These are phyloP conservation scores for Lycodopsis pacificus DNA, from an alignment of 2,797 vertebrate genomes.

Conservation along the genomic window DNA sequence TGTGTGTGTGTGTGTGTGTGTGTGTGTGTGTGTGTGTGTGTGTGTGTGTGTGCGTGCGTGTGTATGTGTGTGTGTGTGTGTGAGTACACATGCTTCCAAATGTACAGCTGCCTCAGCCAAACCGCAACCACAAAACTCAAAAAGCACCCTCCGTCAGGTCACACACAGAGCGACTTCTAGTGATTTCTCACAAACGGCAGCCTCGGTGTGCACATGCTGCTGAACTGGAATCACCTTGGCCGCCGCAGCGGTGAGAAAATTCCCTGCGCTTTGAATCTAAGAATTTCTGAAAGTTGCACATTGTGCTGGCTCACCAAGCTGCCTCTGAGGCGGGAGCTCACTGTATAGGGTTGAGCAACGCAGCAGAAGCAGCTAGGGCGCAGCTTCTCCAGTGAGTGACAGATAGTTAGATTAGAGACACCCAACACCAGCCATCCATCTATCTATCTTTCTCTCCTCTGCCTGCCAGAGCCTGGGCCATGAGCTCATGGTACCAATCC, in stretches of 20 bases:
- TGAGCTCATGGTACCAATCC: slow-evolving; percentile 74
- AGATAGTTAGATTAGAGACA: slow-evolving; percentile 75
- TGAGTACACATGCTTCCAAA: slow-evolving; percentile 6
- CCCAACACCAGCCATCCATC: slow-evolving; percentile 64
- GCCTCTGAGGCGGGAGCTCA: slow-evolving; percentile 61
- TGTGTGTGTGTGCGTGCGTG: slow-evolving; percentile 9
- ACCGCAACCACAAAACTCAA: slow-evolving; percentile 53
- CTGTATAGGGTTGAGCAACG: slow-evolving; percentile 37
- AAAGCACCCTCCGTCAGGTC: slow-evolving; percentile 42
- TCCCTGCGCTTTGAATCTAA: slow-evolving; percentile 48
- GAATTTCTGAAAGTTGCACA: slow-evolving; percentile 48
- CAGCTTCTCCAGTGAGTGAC: slow-evolving; percentile 68
- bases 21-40: slow-evolving; percentile 37
- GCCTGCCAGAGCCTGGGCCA: slow-evolving; percentile 63
- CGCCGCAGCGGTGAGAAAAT: slow-evolving; percentile 51
- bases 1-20: slow-evolving; percentile 38
- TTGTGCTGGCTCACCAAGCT: slow-evolving; percentile 56
- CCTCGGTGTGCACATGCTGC: slow-evolving; percentile 23
- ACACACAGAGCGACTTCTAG: slow-evolving; percentile 43
- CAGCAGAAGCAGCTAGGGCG: slow-evolving; percentile 40
- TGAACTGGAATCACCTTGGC: slow-evolving; percentile 49
- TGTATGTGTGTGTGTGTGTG: slow-evolving; percentile 39
- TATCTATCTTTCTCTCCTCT: slow-evolving; percentile 26
- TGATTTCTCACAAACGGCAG: slow-evolving; percentile 34
- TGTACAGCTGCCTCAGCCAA: slow-evolving; percentile 41